phyloP scores from a whole-genome alignment of 1,140 invertebrate species.

The Apis florea region DNA sequence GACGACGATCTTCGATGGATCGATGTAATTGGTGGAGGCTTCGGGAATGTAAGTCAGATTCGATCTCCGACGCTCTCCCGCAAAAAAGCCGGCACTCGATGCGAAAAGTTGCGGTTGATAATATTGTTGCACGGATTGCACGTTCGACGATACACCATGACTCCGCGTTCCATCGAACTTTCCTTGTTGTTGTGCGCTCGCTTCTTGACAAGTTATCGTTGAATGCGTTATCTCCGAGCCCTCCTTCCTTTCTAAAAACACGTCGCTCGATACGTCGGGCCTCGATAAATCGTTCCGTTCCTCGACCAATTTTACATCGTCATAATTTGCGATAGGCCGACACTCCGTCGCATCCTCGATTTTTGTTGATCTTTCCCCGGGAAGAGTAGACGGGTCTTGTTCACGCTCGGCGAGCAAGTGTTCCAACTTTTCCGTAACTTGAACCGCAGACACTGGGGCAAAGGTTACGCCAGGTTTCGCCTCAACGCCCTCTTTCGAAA shows the following conservation, averaged over 20 bases:
- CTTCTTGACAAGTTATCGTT: not conserved
- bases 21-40: not conserved
- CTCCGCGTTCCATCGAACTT: slow-evolving; percentile 9
- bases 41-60: slow-evolving; percentile 19
- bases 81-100: slow-evolving; percentile 17
- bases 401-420: slow-evolving; percentile 72
- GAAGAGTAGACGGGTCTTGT: slow-evolving; percentile 22
- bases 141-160: slow-evolving; percentile 7
- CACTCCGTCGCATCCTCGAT: not conserved
- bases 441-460: slow-evolving; percentile 71
- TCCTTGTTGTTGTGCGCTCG: not conserved
- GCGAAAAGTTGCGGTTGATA: slow-evolving; percentile 27
- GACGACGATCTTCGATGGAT: not conserved
- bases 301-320: not conserved
- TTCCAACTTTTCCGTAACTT: slow-evolving; percentile 75
- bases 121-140: slow-evolving; percentile 24
- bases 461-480: slow-evolving; percentile 57
- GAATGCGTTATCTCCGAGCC: not conserved
- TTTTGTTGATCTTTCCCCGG: not conserved
- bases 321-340: not conserved
- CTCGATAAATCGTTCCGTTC: not conserved
- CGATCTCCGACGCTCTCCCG: slow-evolving; percentile 41
- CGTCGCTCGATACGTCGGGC: slow-evolving; percentile 29
- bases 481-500: slow-evolving; percentile 34
- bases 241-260: slow-evolving; percentile 10